phyloP scores from a whole-genome alignment of 2,888 invertebrate species.

The Linnaemya tessellans region DNA sequence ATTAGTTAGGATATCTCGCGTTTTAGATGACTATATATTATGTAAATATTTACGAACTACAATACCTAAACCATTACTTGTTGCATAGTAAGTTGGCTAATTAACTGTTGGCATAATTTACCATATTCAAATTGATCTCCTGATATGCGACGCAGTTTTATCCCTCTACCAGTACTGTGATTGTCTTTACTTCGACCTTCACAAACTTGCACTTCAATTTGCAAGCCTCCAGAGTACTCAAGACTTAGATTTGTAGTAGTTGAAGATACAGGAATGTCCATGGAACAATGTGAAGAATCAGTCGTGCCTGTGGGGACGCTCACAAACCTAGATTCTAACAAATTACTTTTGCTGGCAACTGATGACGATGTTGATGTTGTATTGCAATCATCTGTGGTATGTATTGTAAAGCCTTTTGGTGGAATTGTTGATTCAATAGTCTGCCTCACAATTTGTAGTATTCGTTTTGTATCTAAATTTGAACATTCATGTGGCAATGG shows the following conservation, averaged over 20 bases:
- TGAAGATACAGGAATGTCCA: slow-evolving; percentile 62
- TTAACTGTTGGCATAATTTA: slow-evolving; percentile 93
- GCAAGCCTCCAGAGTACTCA: slow-evolving; percentile 92
- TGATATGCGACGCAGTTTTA: slow-evolving; percentile 93
- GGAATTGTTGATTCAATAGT: slow-evolving; percentile 91
- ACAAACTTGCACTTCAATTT: slow-evolving; percentile 92
- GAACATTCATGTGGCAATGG: slow-evolving; percentile 92
- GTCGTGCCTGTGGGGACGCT: slow-evolving; percentile 76
- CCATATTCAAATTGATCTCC: slow-evolving; percentile 95
- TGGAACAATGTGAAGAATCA: slow-evolving; percentile 61
- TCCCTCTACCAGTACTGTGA: slow-evolving; percentile 87
- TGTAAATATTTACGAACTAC: slow-evolving; percentile 2
- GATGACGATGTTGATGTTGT: slow-evolving; percentile 51
- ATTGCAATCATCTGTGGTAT: slow-evolving; percentile 81
- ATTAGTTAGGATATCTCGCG: too few relatives aligned
- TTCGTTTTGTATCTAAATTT: slow-evolving; percentile 90
- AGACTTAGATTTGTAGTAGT: slow-evolving; percentile 86
- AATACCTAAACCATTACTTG: slow-evolving; percentile 78
- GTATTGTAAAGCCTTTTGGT: slow-evolving; percentile 87
- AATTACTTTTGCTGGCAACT: slow-evolving; percentile 50
- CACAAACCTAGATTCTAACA: slow-evolving; percentile 74
- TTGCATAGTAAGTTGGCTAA: slow-evolving; percentile 92
- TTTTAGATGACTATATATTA: background rate
- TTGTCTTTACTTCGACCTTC: slow-evolving; percentile 86
- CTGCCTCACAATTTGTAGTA: slow-evolving; percentile 91